Percentiles rank a stretch among this genome's conserved stretches.
These are phyloP conservation scores for Megalonaias nervosa DNA, from an alignment of 1,140 invertebrate species.

Conservation along the genomic window DNA sequence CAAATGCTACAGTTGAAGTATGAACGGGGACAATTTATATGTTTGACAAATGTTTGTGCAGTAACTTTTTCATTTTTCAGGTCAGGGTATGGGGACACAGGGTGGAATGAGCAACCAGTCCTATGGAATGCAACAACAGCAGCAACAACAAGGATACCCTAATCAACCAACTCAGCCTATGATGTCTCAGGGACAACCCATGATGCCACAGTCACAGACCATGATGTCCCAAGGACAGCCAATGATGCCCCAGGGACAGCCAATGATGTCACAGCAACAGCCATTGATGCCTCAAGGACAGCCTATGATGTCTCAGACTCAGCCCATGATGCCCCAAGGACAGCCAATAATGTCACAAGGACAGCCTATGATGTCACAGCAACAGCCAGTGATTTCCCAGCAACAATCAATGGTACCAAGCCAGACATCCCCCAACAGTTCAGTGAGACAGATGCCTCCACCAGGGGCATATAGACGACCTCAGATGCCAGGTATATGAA, in stretches of 20 bases:
- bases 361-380: conserved; percentile 40
- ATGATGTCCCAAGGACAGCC: conserved; percentile 38
- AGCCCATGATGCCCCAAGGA: conserved; percentile 19
- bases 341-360: conserved; percentile 22
- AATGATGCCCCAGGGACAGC: conserved; percentile 42
- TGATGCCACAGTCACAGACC: conserved; percentile 35
- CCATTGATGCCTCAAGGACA: conserved; percentile 48
- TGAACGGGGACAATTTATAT: too few relatives aligned
- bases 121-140: conserved; percentile 3
- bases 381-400: conserved; percentile 42
- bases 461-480: conserved; percentile 25
- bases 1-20: too few relatives aligned
- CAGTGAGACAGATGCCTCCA: conserved; percentile 14
- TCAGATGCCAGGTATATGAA: conserved; percentile 25
- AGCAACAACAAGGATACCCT: conserved; percentile 2
- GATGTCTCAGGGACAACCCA: conserved; percentile 46
- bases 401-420: conserved; percentile 38
- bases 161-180: conserved; percentile 33
- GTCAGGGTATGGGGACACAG: conserved; percentile 7
- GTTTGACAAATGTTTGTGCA: not conserved
- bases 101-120: not conserved
- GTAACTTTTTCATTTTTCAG: not conserved
- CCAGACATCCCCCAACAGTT: conserved; percentile 31
- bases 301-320: conserved; percentile 29
- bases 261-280: conserved; percentile 37